Conservation (phyloP, 2,113 vertebrate genomes). For the Sebastes schlegelii region DNA sequence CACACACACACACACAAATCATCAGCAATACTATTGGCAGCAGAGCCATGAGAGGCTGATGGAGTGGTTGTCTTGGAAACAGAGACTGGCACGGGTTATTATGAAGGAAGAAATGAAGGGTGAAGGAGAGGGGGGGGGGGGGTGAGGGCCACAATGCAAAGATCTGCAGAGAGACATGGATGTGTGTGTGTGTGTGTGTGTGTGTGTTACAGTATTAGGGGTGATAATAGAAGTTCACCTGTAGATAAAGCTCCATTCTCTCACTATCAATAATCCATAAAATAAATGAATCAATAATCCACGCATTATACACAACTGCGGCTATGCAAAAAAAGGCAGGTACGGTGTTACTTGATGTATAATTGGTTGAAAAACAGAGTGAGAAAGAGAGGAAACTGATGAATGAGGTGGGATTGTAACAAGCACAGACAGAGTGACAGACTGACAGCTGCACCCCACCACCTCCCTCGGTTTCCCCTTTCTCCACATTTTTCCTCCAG, state of each 20-base stretch:
- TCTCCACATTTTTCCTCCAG: constrained; percentile 24
- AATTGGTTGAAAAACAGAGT: not conserved
- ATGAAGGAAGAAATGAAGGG: constrained; percentile 62
- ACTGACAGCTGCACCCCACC: constrained; percentile 28
- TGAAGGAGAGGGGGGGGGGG: constrained; percentile 27
- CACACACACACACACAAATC: constrained; percentile 44
- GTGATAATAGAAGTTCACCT: constrained; percentile 17
- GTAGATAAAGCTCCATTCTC: constrained; percentile 23
- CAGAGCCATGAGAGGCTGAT: constrained; percentile 69
- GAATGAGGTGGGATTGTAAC: constrained; percentile 15
- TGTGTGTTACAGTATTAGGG: not conserved
- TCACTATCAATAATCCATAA: constrained; percentile 45
- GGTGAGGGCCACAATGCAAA: constrained; percentile 50
- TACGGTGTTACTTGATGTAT: not conserved
- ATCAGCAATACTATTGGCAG: constrained; percentile 63
- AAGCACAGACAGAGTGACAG: constrained; percentile 31
- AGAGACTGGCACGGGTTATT: constrained; percentile 72
- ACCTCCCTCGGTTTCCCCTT: constrained; percentile 17
- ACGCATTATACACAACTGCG: not conserved
- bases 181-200: not conserved
- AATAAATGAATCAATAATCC: constrained; percentile 42
- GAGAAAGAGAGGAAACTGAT: not conserved
- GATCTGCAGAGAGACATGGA: not conserved
- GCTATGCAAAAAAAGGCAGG: not conserved
- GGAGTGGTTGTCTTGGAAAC: constrained; percentile 82